Conservation (phyloP, 2,888 invertebrate genomes). For the Drosophila atroscutellata region DNA sequence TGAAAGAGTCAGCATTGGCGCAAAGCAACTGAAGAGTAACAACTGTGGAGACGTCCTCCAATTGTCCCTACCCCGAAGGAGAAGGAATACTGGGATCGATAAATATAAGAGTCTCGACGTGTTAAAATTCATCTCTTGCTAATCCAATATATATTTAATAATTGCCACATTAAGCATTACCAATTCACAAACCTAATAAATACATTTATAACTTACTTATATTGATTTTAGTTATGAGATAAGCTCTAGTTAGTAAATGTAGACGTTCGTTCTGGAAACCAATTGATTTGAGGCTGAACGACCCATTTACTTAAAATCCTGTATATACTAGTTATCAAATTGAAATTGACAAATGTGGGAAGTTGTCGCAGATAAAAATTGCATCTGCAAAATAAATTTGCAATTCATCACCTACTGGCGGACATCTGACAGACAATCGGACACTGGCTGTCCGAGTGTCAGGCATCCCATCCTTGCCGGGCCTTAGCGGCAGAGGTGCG, state of each 20-base stretch:
- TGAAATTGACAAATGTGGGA: slow-evolving; percentile 21
- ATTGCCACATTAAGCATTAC: neutral
- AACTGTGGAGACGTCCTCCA: neutral
- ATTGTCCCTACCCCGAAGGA: neutral
- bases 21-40: neutral
- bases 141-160: neutral
- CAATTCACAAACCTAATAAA: neutral
- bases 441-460: slow-evolving; percentile 30
- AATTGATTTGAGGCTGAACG: slow-evolving; percentile 4
- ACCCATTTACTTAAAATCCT: neutral
- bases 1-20: neutral
- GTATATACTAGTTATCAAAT: slow-evolving; percentile 16
- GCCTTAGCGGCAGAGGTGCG: slow-evolving; percentile 32
- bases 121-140: neutral
- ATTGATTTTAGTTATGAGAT: neutral
- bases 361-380: slow-evolving; percentile 24
- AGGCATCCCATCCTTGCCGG: slow-evolving; percentile 50
- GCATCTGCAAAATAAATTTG: slow-evolving; percentile 28
- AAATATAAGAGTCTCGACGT: too few relatives aligned
- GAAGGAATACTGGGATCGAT: neutral
- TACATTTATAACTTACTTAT: neutral
- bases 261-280: neutral
- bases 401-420: slow-evolving; percentile 30
- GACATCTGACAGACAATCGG: slow-evolving; percentile 2
- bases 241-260: neutral